phyloP scores from a whole-genome alignment of 2,797 vertebrate genomes.

The Hydrolagus colliei region DNA sequence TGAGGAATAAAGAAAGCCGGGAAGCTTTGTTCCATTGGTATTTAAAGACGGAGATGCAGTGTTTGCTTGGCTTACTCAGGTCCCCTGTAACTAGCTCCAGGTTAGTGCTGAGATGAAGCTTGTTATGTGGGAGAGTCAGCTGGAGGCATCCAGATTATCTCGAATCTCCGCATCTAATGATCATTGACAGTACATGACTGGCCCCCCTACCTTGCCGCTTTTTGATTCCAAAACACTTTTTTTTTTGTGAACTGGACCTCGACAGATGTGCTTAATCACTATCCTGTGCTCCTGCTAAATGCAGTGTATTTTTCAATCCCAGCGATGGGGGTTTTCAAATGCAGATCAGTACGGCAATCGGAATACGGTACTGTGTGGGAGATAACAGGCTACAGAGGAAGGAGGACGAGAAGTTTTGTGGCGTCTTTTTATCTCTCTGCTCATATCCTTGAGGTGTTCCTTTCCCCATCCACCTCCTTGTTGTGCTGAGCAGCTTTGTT shows the following conservation, averaged over 20 bases:
- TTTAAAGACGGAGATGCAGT: neutral
- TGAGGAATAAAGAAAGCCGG: neutral
- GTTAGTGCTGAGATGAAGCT: neutral
- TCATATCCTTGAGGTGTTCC: neutral
- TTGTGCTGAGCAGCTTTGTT: neutral
- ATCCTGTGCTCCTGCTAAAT: conserved; percentile 6
- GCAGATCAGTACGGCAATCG: neutral
- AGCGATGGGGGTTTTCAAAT: conserved; percentile 13
- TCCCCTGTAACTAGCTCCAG: neutral
- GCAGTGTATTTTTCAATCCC: conserved; percentile 5
- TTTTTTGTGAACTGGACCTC: too few relatives aligned
- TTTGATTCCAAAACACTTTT: conserved; percentile 3
- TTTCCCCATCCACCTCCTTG: neutral
- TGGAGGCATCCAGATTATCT: neutral
- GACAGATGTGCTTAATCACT: neutral
- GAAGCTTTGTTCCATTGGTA: neutral
- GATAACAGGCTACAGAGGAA: too few relatives aligned
- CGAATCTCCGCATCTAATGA: neutral
- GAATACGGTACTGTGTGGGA: too few relatives aligned
- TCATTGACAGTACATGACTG: neutral
- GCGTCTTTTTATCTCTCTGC: neutral
- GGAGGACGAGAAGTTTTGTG: conserved; percentile 1
- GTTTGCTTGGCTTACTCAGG: neutral
- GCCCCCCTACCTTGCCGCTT: neutral
- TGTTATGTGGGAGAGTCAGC: neutral